Evolutionary conservation across 2,888 invertebrate species (phyloP).

Genomic region (Ectemnius lituratus): DNA sequence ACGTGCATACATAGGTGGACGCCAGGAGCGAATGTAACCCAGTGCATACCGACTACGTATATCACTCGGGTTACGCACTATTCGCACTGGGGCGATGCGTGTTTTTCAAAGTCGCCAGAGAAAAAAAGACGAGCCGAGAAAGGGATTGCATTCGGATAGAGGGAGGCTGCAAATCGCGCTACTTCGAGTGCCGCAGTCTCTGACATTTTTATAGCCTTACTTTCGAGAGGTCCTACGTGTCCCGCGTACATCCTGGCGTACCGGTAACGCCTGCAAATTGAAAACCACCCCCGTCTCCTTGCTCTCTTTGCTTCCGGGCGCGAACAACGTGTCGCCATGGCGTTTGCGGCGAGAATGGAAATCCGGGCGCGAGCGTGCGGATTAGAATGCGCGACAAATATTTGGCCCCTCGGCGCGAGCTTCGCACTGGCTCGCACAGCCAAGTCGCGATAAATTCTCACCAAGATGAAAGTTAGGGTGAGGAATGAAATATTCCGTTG

Average conservation of each 20-base stretch:
- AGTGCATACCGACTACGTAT: conserved; percentile 39
- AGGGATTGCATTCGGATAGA: conserved; percentile 51
- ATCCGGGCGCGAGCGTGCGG: conserved; percentile 12
- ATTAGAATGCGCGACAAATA: conserved; percentile 47
- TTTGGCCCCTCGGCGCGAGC: conserved; percentile 28
- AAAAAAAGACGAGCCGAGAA: conserved; percentile 2
- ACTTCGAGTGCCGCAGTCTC: conserved; percentile 43
- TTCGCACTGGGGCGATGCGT: conserved; percentile 41
- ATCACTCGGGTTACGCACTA: conserved; percentile 60
- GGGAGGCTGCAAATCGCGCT: conserved; percentile 58
- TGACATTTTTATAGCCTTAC: conserved; percentile 59
- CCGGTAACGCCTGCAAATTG: conserved; percentile 52
- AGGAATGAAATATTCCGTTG: conserved; percentile 40
- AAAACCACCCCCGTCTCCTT: conserved; percentile 40
- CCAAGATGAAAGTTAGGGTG: conserved; percentile 40
- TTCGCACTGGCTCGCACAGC: background rate
- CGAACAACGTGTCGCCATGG: conserved; percentile 16
- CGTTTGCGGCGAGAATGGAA: too few species aligned
- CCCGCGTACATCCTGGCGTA: conserved; percentile 37
- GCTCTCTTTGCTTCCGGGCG: conserved; percentile 22
- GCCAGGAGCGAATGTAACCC: background rate
- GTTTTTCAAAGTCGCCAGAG: conserved; percentile 40
- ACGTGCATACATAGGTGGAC: conserved; percentile 17
- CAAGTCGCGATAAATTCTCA: conserved; percentile 40
- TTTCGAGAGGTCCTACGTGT: conserved; percentile 51